Percentiles rank a stretch among this genome's conserved stretches.
Evolutionary conservation across 2,113 vertebrate genomes (phyloP).

Genomic region (Rutilus rutilus): DNA sequence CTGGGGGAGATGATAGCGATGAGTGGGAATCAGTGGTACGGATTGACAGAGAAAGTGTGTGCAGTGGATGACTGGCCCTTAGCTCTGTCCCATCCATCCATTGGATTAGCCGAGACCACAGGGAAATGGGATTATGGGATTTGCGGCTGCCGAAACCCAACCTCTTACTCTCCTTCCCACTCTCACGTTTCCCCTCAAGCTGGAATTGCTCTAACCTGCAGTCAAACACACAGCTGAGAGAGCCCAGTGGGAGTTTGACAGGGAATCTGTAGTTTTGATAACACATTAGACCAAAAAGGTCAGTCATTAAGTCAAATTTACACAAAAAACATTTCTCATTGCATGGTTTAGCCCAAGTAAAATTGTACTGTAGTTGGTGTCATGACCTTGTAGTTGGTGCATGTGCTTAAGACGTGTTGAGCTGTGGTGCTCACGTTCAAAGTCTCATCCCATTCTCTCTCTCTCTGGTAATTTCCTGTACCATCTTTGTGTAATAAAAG

Average conservation of each 20-base stretch:
- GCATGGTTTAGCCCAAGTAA: neutral
- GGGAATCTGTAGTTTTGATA: slow-evolving; percentile 2
- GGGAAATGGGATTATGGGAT: slow-evolving; percentile 61
- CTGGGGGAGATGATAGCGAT: neutral
- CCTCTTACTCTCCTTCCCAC: slow-evolving; percentile 46
- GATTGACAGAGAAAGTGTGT: slow-evolving; percentile 34
- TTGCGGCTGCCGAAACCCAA: slow-evolving; percentile 59
- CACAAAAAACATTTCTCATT: neutral
- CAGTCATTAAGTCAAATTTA: neutral
- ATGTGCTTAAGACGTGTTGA: neutral
- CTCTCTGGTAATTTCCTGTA: neutral
- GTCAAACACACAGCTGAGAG: slow-evolving; percentile 34
- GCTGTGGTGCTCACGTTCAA: neutral
- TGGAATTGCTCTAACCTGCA: slow-evolving; percentile 44
- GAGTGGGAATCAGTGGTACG: neutral
- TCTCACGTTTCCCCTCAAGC: slow-evolving; percentile 36
- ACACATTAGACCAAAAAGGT: neutral
- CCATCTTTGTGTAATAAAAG: neutral
- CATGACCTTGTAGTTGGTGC: neutral
- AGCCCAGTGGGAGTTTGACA: neutral
- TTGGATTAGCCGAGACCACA: slow-evolving; percentile 57
- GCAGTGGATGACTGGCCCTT: slow-evolving; percentile 26
- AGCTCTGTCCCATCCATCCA: slow-evolving; percentile 41
- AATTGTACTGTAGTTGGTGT: neutral
- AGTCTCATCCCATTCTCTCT: neutral